Evolutionary conservation across 2,113 vertebrate genomes (phyloP).

Genomic region (Brachyistius frenatus): DNA sequence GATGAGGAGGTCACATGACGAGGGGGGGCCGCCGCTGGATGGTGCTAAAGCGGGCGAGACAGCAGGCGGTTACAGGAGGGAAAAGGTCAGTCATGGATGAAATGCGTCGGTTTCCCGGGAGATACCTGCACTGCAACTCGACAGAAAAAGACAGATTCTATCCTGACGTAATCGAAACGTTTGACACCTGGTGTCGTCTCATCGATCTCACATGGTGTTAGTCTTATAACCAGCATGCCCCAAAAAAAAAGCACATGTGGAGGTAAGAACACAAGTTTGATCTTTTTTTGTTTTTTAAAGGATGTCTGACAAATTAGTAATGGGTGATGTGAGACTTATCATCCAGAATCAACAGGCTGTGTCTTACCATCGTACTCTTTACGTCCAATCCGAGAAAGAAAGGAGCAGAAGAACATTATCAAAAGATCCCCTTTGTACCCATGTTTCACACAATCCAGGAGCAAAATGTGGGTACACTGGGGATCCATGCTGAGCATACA

Average conservation of each 20-base stretch:
- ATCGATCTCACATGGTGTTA: slow-evolving; percentile 37
- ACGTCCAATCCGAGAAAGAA: slow-evolving; percentile 80
- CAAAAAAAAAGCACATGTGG: slow-evolving; percentile 8
- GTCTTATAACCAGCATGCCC: slow-evolving; percentile 68
- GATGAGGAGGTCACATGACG: slow-evolving; percentile 32
- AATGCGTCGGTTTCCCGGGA: slow-evolving; percentile 11
- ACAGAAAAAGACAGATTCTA: slow-evolving; percentile 24
- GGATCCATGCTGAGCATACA: slow-evolving; percentile 77
- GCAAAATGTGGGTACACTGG: slow-evolving; percentile 74
- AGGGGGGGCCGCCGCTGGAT: slow-evolving; percentile 45
- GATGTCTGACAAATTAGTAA: slow-evolving; percentile 70
- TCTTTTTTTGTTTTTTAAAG: slow-evolving; percentile 12
- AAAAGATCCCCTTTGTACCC: slow-evolving; percentile 78
- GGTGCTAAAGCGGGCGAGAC: slow-evolving; percentile 62
- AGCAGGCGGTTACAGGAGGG: slow-evolving; percentile 51
- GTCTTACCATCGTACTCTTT: slow-evolving; percentile 90
- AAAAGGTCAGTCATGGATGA: slow-evolving; percentile 57
- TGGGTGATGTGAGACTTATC: slow-evolving; percentile 55
- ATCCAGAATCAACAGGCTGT: slow-evolving; percentile 42
- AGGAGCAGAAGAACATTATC: slow-evolving; percentile 81
- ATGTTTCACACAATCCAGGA: slow-evolving; percentile 45
- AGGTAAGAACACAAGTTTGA: slow-evolving; percentile 47
- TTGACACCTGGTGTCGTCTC: not conserved
- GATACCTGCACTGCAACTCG: slow-evolving; percentile 25
- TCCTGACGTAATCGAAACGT: not conserved